Conservation (phyloP, 2,797 vertebrate species). For the Lemur catta region DNA sequence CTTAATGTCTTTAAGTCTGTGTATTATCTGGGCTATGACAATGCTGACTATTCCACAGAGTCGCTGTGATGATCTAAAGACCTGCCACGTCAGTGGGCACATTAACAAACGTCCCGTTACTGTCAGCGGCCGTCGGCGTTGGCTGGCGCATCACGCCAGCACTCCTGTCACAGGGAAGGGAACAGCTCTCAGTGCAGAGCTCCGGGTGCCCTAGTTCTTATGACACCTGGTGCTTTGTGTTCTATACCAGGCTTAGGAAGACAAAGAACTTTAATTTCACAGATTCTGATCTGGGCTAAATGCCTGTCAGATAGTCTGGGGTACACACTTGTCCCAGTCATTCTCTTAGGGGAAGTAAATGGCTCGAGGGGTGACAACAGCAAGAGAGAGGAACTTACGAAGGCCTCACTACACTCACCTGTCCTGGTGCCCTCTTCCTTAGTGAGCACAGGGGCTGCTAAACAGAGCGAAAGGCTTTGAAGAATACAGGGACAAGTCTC, state of each 20-base stretch:
- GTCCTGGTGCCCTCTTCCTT: neutral
- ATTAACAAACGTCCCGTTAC: neutral
- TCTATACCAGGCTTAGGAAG: neutral
- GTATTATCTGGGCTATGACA: neutral
- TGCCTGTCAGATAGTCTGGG: neutral
- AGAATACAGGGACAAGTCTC: neutral
- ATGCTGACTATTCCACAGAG: neutral
- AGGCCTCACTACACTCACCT: neutral
- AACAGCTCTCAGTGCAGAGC: neutral
- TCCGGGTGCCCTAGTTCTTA: neutral
- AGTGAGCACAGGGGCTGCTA: neutral
- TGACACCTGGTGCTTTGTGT: neutral
- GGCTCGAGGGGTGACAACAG: neutral
- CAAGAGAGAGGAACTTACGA: neutral
- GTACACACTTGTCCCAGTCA: neutral
- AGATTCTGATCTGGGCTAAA: neutral
- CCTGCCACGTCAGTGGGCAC: fast-evolving
- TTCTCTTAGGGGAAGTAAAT: neutral
- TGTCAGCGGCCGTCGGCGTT: neutral
- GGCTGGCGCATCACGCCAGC: too few species aligned
- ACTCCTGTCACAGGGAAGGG: neutral
- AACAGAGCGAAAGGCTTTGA: neutral
- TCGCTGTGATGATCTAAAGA: neutral
- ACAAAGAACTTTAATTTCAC: neutral
- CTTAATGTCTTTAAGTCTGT: neutral